Conservation (phyloP, 2,888 invertebrate species). For the Melangyna quadrimaculata region DNA sequence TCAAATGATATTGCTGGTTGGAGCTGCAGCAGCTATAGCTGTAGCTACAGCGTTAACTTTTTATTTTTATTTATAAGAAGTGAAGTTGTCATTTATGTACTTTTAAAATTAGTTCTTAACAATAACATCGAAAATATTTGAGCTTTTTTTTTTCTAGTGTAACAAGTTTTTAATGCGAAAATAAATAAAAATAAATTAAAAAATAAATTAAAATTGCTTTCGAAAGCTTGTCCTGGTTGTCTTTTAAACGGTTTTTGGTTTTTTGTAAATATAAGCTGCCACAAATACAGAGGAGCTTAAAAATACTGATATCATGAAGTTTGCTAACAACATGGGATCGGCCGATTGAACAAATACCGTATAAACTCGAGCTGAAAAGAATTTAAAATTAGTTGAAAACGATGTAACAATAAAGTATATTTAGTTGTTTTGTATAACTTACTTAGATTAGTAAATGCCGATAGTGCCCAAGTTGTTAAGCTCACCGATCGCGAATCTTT, state of each 20-base stretch:
- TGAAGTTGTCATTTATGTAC: background rate
- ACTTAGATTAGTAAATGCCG: constrained; percentile 91
- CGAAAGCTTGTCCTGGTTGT: background rate
- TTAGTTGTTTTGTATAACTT: constrained; percentile 79
- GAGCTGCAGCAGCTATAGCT: constrained; percentile 71
- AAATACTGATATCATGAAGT: constrained; percentile 87
- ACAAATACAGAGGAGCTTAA: constrained; percentile 87
- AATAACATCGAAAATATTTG: constrained; percentile 26
- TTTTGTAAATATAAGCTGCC: constrained; percentile 87
- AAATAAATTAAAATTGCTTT: constrained; percentile 41
- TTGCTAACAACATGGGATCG: constrained; percentile 87
- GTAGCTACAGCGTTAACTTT: constrained; percentile 75
- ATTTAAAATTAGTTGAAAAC: background rate
- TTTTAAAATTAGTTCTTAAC: constrained; percentile 10
- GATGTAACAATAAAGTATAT: background rate
- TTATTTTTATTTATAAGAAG: constrained; percentile 75
- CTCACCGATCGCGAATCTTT: constrained; percentile 90
- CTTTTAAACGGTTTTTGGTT: constrained; percentile 77
- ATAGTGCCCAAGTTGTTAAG: constrained; percentile 90
- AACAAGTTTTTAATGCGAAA: background rate
- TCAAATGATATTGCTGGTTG: constrained; percentile 73
- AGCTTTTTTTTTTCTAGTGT: constrained; percentile 25
- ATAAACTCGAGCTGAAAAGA: constrained; percentile 86
- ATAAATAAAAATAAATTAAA: constrained; percentile 33
- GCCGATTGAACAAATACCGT: constrained; percentile 90